phyloP scores from a whole-genome alignment of 2,797 vertebrate genomes.

The Columba guinea region DNA sequence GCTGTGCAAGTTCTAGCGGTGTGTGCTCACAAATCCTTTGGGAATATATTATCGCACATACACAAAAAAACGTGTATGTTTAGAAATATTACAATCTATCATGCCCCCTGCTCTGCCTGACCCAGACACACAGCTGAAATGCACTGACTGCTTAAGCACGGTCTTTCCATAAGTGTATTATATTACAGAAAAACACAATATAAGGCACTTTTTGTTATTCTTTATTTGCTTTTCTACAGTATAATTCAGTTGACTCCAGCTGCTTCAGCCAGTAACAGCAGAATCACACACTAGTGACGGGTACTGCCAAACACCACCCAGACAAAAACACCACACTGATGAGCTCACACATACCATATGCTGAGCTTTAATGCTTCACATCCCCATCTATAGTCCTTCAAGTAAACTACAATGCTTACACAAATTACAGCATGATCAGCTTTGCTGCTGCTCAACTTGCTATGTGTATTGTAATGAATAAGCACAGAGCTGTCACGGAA shows the following conservation, averaged over 20 bases:
- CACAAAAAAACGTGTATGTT: neutral
- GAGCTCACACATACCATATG: constrained; percentile 19
- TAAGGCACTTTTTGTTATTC: neutral
- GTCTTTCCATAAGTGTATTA: neutral
- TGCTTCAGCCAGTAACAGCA: neutral
- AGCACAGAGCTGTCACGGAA: neutral
- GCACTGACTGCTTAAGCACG: neutral
- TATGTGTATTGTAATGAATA: neutral
- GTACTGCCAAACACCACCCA: constrained; percentile 28
- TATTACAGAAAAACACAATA: neutral
- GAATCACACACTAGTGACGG: neutral
- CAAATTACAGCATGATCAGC: neutral
- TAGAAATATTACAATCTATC: neutral
- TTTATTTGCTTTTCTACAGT: neutral
- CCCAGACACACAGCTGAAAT: neutral
- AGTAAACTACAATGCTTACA: constrained; percentile 1
- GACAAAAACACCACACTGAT: constrained; percentile 34
- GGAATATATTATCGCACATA: neutral
- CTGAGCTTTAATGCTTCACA: constrained; percentile 1
- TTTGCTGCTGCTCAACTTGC: neutral
- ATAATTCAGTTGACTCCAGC: constrained; percentile 19
- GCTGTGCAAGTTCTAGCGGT: neutral
- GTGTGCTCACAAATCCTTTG: neutral
- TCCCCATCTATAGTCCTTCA: neutral
- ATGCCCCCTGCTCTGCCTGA: neutral